A percentile compares a stretch with the other conserved stretches of the same genome.
Evolutionary conservation across 2,888 invertebrate species (phyloP).

Genomic region (Blera fallax): DNA sequence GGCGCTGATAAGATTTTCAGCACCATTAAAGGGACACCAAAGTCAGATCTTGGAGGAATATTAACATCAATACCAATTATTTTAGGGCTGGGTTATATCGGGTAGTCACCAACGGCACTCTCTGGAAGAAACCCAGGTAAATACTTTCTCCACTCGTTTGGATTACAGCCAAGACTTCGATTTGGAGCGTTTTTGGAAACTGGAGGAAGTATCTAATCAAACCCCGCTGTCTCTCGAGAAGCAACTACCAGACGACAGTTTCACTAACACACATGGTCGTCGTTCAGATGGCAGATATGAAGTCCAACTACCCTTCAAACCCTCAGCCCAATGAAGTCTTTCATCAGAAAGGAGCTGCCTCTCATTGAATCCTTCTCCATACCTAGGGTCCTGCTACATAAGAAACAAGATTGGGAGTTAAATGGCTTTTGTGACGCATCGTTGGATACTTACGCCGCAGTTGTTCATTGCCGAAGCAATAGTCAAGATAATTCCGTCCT

Average conservation of each 20-base stretch:
- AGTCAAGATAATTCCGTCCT: no score
- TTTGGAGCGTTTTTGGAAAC: background rate
- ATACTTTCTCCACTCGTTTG: background rate
- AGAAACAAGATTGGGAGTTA: no score
- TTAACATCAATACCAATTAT: constrained; percentile 11
- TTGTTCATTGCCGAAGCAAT: no score
- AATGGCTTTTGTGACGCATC: no score
- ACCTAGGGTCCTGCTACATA: no score
- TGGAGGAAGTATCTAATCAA: background rate
- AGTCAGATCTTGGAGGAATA: no score
- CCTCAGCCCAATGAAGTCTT: background rate
- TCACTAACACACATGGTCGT: background rate
- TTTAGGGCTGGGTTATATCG: background rate
- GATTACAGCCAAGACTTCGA: background rate
- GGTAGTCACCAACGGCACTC: background rate
- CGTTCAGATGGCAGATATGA: constrained; percentile 11
- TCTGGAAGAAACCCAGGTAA: background rate
- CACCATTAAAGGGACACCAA: no score
- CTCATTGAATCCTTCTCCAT: no score
- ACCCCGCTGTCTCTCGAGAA: background rate
- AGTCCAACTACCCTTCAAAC: constrained; percentile 11
- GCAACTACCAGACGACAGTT: constrained; percentile 15
- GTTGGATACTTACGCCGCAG: no score
- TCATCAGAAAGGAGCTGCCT: no score
- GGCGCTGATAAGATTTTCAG: no score